These are phyloP conservation scores for Chrysocyon brachyurus DNA, from an alignment of 2,797 vertebrate species.

Conservation along the genomic window DNA sequence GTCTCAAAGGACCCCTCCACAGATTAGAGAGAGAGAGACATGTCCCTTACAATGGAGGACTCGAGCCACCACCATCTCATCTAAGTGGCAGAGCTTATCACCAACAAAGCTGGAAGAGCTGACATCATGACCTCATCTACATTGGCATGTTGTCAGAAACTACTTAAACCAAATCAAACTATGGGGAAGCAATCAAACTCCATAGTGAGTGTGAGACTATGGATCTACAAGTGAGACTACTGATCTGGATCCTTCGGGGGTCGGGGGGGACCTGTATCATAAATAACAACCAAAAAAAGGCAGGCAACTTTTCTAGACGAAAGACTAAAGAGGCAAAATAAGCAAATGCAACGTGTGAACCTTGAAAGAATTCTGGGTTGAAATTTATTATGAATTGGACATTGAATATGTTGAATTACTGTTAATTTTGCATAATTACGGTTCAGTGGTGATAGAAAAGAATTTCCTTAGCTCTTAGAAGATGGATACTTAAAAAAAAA, in stretches of 20 bases:
- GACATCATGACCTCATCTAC: neutral
- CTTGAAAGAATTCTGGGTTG: neutral
- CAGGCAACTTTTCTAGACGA: neutral
- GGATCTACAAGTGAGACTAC: neutral
- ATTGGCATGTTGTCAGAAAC: neutral
- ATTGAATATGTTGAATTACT: neutral
- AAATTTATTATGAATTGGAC: neutral
- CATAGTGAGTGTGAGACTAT: too few species aligned
- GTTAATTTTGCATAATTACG: neutral
- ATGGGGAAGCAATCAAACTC: conserved; percentile 4
- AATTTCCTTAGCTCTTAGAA: neutral
- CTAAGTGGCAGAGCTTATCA: conserved; percentile 6
- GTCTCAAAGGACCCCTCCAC: neutral
- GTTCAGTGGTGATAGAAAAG: neutral
- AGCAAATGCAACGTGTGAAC: neutral
- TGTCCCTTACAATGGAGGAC: neutral
- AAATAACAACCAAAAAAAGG: conserved; percentile 4
- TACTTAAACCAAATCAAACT: neutral
- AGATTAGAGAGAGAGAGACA: neutral
- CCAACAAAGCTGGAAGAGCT: neutral
- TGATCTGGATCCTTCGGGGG: neutral
- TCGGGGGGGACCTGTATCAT: neutral
- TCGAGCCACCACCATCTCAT: neutral
- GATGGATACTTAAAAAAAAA: neutral
- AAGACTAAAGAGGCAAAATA: neutral